Conservation (phyloP, 2,113 vertebrate species). For the Falcunculus frontatus region DNA sequence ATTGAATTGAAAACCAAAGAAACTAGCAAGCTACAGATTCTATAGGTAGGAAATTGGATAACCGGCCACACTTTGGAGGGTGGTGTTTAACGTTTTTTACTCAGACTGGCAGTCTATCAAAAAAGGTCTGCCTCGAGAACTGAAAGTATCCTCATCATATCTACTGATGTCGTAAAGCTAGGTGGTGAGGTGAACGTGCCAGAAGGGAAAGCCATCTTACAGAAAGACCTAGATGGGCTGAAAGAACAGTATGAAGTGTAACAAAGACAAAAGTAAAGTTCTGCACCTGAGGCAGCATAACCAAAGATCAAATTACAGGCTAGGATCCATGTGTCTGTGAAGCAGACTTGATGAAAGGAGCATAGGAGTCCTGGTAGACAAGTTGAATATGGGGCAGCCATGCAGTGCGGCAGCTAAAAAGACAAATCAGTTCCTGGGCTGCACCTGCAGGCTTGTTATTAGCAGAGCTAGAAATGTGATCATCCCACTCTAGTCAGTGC, state of each 20-base stretch:
- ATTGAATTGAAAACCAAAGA: background rate
- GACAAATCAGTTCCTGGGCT: background rate
- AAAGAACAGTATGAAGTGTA: background rate
- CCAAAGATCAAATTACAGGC: background rate
- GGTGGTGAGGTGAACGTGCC: background rate
- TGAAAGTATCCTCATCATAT: background rate
- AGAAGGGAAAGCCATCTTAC: background rate
- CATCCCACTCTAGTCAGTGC: background rate
- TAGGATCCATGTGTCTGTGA: background rate
- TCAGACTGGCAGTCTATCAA: background rate
- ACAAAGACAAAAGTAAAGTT: background rate
- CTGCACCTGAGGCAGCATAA: background rate
- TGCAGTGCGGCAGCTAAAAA: background rate
- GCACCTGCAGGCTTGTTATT: too few species aligned
- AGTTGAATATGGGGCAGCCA: background rate
- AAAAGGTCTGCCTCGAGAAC: fast-evolving
- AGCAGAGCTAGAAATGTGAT: background rate
- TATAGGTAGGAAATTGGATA: background rate
- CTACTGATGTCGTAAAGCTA: background rate
- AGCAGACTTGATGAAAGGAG: background rate
- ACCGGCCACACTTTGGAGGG: fast-evolving
- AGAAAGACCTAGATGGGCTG: background rate
- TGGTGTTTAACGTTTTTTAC: background rate
- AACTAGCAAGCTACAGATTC: background rate
- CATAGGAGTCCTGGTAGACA: background rate